phyloP scores from a whole-genome alignment of 2,888 invertebrate genomes.

The Ormia ochracea region DNA sequence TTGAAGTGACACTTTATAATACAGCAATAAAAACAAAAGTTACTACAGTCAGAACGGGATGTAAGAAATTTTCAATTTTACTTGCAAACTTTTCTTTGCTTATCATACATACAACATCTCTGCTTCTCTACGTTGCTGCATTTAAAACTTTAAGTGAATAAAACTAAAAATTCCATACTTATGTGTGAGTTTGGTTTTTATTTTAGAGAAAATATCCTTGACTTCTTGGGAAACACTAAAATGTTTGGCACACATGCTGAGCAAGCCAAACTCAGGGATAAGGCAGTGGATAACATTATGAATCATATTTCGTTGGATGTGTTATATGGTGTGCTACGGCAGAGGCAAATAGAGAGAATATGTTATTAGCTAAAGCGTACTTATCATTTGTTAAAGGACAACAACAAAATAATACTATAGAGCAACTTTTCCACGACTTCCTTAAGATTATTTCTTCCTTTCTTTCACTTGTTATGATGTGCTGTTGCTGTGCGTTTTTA shows the following conservation, averaged over 20 bases:
- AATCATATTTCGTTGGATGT: no score
- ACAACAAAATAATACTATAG: not conserved
- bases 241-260: no score
- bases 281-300: no score
- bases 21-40: not conserved
- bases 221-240: slow-evolving; percentile 25
- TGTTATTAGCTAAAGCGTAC: no score
- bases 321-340: no score
- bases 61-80: slow-evolving; percentile 32
- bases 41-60: not conserved
- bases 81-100: slow-evolving; percentile 17
- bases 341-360: no score
- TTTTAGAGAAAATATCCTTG: slow-evolving; percentile 35
- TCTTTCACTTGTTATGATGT: not conserved
- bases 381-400: slow-evolving; percentile 21
- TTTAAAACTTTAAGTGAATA: not conserved
- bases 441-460: not conserved
- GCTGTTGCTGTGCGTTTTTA: not conserved
- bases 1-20: slow-evolving; percentile 54
- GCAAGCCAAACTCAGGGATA: no score
- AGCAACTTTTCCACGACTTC: slow-evolving; percentile 24
- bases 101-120: slow-evolving; percentile 11
- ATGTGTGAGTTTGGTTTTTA: not conserved
- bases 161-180: not conserved
- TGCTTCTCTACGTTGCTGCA: not conserved